Conservation (phyloP, 1,140 invertebrate genomes). For the Mya arenaria region DNA sequence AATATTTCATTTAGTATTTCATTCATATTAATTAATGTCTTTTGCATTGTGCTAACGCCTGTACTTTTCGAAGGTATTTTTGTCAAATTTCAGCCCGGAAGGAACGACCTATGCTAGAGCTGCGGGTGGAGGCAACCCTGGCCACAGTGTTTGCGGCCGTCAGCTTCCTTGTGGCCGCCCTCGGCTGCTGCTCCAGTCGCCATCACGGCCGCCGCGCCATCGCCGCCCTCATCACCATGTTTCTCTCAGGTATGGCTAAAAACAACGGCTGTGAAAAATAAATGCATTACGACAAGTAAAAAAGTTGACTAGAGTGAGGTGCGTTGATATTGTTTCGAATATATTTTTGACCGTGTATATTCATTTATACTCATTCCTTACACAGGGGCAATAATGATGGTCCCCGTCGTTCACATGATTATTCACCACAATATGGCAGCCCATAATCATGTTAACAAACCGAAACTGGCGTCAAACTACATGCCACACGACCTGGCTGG, state of each 20-base stretch:
- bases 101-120: constrained; percentile 9
- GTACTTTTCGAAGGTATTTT: not conserved
- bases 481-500: constrained; percentile 9
- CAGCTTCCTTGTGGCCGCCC: not conserved
- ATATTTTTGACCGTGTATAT: not conserved
- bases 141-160: not conserved
- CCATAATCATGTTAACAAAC: not conserved
- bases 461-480: not conserved
- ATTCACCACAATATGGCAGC: not conserved
- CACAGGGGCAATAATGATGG: not conserved
- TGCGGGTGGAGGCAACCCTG: constrained; percentile 1
- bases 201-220: not conserved
- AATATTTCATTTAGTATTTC: not conserved
- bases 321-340: not conserved
- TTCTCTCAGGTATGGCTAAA: constrained; percentile 4
- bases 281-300: not conserved
- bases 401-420: constrained; percentile 23
- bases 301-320: not conserved
- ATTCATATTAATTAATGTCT: not conserved
- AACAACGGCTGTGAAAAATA: not conserved
- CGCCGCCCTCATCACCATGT: not conserved
- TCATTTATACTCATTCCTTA: not conserved
- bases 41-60: not conserved
- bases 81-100: constrained; percentile 13
- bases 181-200: constrained; percentile 6